Conservation (phyloP, 2,113 vertebrate species). For the Oreochromis aureus region DNA sequence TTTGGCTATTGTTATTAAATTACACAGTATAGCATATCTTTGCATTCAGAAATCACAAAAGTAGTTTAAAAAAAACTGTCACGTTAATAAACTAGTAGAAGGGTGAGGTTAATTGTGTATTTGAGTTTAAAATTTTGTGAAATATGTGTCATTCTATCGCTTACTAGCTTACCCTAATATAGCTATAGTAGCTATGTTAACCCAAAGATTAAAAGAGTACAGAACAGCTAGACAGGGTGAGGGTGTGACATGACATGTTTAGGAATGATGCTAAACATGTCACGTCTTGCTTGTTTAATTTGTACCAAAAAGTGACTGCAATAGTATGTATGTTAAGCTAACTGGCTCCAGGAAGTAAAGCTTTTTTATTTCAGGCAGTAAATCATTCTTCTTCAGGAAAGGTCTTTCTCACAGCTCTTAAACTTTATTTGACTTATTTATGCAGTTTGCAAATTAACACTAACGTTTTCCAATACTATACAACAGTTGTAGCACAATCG, state of each 20-base stretch:
- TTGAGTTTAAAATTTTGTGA: not conserved
- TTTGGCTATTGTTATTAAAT: not conserved
- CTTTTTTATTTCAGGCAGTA: not conserved
- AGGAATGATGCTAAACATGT: not conserved
- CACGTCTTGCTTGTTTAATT: not conserved
- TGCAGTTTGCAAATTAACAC: not conserved
- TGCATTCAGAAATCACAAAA: not conserved
- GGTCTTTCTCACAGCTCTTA: not conserved
- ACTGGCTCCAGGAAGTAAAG: not conserved
- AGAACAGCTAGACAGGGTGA: not conserved
- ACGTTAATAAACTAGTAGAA: not conserved
- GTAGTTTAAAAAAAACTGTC: not conserved
- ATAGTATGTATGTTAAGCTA: not conserved
- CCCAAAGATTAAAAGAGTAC: not conserved
- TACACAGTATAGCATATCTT: not conserved
- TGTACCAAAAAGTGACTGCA: not conserved
- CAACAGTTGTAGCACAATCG: not conserved
- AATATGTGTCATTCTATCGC: not conserved
- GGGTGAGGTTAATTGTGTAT: accelerated
- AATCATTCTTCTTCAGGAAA: not conserved
- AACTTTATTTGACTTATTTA: not conserved
- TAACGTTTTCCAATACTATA: not conserved
- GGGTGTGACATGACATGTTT: not conserved
- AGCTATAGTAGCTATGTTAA: not conserved
- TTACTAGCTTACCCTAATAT: not conserved